Percentiles rank a stretch among this genome's conserved stretches.
Evolutionary conservation across 2,113 vertebrate species (phyloP).

Genomic region (Drymodes brunneopygia): DNA sequence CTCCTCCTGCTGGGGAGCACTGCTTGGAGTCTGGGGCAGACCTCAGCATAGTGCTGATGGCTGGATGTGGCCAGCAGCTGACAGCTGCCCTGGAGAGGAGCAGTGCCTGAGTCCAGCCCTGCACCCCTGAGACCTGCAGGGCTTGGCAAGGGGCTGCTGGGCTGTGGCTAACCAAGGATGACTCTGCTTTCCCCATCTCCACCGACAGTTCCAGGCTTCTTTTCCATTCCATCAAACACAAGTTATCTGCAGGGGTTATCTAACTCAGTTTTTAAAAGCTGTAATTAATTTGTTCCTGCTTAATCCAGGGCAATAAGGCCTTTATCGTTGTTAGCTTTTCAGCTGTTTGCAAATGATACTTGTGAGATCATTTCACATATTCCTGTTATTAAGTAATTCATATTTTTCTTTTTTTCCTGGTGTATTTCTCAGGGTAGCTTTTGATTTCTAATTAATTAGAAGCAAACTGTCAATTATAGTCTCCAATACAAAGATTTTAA

Average conservation of each 20-base stretch:
- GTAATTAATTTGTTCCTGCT: neutral
- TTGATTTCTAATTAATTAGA: slow-evolving; percentile 10
- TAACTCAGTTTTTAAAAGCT: neutral
- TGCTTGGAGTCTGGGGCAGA: neutral
- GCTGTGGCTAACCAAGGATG: neutral
- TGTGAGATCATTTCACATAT: neutral
- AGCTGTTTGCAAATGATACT: neutral
- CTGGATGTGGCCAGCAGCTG: neutral
- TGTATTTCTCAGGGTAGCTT: neutral
- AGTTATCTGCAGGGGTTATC: neutral
- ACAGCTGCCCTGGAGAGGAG: neutral
- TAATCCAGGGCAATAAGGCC: neutral
- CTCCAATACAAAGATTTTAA: neutral
- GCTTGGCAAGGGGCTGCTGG: neutral
- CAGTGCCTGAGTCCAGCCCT: neutral
- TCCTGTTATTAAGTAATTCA: neutral
- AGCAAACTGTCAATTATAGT: neutral
- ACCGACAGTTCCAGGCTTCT: neutral
- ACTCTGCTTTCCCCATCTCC: neutral
- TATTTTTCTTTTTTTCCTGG: neutral
- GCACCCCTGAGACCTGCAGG: neutral
- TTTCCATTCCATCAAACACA: neutral
- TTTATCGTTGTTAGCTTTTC: neutral
- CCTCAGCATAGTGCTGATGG: neutral
- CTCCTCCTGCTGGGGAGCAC: neutral